phyloP scores from a whole-genome alignment of 1,140 invertebrate species.

The Macrobrachium nipponense region DNA sequence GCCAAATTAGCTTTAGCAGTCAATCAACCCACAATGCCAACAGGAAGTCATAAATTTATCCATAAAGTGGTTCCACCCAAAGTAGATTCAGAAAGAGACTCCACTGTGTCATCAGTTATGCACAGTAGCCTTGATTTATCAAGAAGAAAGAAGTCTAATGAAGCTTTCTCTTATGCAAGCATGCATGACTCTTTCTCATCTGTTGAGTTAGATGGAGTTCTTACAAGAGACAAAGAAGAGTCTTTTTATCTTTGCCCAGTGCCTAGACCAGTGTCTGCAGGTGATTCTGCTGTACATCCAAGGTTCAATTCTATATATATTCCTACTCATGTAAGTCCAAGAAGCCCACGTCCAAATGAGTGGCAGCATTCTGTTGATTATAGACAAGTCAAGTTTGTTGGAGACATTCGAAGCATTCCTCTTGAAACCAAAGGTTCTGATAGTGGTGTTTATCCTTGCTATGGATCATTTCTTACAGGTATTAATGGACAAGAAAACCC shows the following conservation, averaged over 20 bases:
- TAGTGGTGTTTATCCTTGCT: slow-evolving; percentile 1
- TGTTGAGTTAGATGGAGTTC: too few relatives aligned
- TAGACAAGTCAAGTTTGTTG: slow-evolving; percentile 17
- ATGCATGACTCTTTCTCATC: too few relatives aligned
- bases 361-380: slow-evolving; percentile 14
- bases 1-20: slow-evolving; percentile 12
- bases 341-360: background rate
- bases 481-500: slow-evolving; percentile 36
- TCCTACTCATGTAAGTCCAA: slow-evolving; percentile 40
- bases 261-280: background rate
- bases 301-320: slow-evolving; percentile 47
- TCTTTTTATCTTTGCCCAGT: too few relatives aligned
- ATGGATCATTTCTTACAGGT: slow-evolving; percentile 37
- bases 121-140: too few relatives aligned
- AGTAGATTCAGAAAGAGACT: too few relatives aligned
- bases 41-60: too few relatives aligned
- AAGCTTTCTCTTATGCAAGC: too few relatives aligned
- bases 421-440: slow-evolving; percentile 13
- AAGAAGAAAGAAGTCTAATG: too few relatives aligned
- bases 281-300: slow-evolving; percentile 5
- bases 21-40: background rate
- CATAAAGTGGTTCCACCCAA: too few relatives aligned
- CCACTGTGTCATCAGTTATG: too few relatives aligned
- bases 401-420: background rate
- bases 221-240: too few relatives aligned